Evolutionary conservation across 2,113 vertebrate genomes (phyloP), one percentile per base, ranked within the genome.

Genomic region (Aleadryas rufinucha): DNA sequence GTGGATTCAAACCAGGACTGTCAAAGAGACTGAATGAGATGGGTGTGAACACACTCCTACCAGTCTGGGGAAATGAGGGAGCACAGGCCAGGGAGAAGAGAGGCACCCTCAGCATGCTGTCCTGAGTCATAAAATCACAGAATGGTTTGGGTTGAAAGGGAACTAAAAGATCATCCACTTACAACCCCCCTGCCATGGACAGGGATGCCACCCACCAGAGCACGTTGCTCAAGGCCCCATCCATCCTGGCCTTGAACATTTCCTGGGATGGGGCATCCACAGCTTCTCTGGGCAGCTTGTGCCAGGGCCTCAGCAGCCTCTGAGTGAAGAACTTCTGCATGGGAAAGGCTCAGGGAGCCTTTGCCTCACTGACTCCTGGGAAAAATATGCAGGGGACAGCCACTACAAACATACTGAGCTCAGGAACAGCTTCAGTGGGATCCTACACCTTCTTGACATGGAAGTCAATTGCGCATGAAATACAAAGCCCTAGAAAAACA

Each of bases 401-500:
- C 39, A n/a, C 9, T 26, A 33, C 15, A 75, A 42, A 68, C 0
- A 3, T 9, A 16, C 9, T 0, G 6, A 69, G 53, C 0, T 37
- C 33, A 60, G 60, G 33, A 68, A 79, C 59, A 85, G 50, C 75
- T 66, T 47, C 79, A 23, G 49, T 57, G 63, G 50, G 69, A 85
- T 72, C 63, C 54, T 86, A 23, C n/a, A 90, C 53, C 63, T 65
- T 53, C 53, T 47, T 86, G 83, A 80, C 41, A 31, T 7, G 10
- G 11, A 87, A 93, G 44, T 75, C 90, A 89, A 64, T 60, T 93
- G 74, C 2, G 35, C 53, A 41, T 74, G 87, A 84, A 90, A 91
- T 42, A 57, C 18, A 12, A 81, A 83, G 45, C 31, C 69, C 50
- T 47, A 39, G 42, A 82, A 87, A 89, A 87, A 37, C 44, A 84